Evolutionary conservation across 2,888 invertebrate species (phyloP).

Genomic region (Galerucella pusilla): DNA sequence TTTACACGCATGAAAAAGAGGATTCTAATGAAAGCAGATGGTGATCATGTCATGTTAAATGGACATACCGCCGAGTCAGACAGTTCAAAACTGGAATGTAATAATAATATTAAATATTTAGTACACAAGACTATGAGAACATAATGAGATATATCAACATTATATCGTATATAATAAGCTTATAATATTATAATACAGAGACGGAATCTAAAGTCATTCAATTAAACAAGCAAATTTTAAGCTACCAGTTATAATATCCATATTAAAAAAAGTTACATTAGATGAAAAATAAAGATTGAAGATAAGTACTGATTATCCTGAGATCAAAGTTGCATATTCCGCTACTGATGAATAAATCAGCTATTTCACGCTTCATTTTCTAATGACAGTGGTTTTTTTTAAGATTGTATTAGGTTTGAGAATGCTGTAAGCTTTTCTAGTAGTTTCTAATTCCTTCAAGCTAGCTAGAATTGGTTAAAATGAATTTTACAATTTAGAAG

Average conservation of each 20-base stretch:
- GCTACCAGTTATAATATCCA: background rate
- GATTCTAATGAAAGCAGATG: constrained; percentile 40
- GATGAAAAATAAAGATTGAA: too few relatives aligned
- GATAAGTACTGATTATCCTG: too few relatives aligned
- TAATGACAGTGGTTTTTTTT: too few relatives aligned
- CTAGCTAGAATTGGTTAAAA: too few relatives aligned
- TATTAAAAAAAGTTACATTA: too few relatives aligned
- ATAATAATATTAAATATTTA: constrained; percentile 39
- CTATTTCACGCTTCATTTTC: too few relatives aligned
- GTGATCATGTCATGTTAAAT: constrained; percentile 27
- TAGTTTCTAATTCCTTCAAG: too few relatives aligned
- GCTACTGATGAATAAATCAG: too few relatives aligned
- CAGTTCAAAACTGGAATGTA: constrained; percentile 34
- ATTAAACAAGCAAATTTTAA: background rate
- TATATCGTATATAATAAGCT: background rate
- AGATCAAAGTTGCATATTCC: too few relatives aligned
- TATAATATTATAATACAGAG: background rate
- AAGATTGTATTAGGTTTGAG: too few relatives aligned
- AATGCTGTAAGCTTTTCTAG: too few relatives aligned
- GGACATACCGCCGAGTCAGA: constrained; percentile 36
- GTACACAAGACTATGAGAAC: constrained; percentile 36
- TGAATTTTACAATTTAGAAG: too few relatives aligned
- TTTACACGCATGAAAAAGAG: constrained; percentile 25
- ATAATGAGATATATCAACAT: constrained; percentile 26
- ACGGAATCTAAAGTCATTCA: background rate